Evolutionary conservation across 2,797 vertebrate genomes (phyloP).

Genomic region (Pseudochromis fuscus): DNA sequence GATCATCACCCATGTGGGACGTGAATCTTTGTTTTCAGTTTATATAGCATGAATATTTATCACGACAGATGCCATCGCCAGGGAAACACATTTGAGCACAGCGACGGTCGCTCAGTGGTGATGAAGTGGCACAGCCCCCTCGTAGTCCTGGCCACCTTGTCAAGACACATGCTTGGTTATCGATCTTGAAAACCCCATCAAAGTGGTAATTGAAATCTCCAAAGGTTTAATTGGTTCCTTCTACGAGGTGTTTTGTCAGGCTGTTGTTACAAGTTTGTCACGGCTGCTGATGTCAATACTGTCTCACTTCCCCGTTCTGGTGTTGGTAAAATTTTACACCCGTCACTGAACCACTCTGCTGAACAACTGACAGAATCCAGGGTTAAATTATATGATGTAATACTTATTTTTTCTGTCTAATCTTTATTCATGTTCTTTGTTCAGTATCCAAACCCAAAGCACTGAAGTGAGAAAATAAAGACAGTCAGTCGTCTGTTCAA

Average conservation of each 20-base stretch:
- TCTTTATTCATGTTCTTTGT: neutral
- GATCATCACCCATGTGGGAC: conserved; percentile 49
- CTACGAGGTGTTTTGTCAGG: conserved; percentile 51
- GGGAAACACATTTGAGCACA: conserved; percentile 29
- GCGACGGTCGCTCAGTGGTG: conserved; percentile 5
- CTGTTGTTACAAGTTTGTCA: conserved; percentile 55
- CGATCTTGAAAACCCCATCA: conserved; percentile 74
- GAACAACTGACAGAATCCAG: neutral
- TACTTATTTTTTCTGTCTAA: neutral
- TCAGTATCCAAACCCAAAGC: conserved; percentile 1
- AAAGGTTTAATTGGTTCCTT: conserved; percentile 76
- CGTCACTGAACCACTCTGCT: neutral
- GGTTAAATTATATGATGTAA: neutral
- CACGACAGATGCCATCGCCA: conserved; percentile 21
- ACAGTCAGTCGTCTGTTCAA: neutral
- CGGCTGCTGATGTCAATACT: conserved; percentile 44
- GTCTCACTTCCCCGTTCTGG: conserved; percentile 1
- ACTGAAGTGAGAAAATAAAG: neutral
- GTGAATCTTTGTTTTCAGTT: conserved; percentile 58
- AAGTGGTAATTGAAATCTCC: conserved; percentile 81
- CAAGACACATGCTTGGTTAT: conserved; percentile 68
- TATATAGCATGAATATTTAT: conserved; percentile 72
- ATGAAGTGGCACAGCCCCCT: conserved; percentile 19
- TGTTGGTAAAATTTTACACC: conserved; percentile 7
- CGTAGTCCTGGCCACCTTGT: conserved; percentile 50